Percentiles rank a stretch among this genome's conserved stretches.
These are phyloP conservation scores for Ptilonorhynchus violaceus DNA, from an alignment of 2,113 vertebrate species.

Conservation along the genomic window DNA sequence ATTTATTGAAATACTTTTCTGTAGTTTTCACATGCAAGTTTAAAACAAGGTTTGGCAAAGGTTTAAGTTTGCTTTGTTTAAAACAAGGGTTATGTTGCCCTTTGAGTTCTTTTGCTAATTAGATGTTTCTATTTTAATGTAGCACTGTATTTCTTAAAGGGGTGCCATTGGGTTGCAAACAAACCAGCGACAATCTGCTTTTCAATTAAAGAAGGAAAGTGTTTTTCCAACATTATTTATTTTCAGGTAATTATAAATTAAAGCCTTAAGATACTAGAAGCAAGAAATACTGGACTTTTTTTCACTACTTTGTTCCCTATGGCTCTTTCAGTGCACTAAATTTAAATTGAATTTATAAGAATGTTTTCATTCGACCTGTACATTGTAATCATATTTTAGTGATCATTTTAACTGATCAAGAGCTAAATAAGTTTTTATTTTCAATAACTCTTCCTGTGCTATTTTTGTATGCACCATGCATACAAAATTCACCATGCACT, in stretches of 20 bases:
- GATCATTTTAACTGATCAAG: neutral
- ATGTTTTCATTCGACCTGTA: neutral
- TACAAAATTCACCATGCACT: neutral
- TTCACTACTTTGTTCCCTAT: neutral
- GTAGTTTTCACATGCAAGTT: neutral
- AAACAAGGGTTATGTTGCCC: neutral
- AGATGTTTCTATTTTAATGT: neutral
- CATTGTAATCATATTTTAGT: neutral
- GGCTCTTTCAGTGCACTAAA: neutral
- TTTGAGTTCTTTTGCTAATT: neutral
- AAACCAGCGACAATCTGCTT: neutral
- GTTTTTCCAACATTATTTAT: neutral
- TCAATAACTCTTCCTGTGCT: neutral
- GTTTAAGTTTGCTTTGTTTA: neutral
- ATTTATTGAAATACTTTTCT: neutral
- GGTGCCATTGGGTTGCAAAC: neutral
- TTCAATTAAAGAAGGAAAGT: neutral
- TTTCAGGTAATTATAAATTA: neutral
- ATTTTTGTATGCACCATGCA: neutral
- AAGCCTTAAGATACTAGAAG: neutral
- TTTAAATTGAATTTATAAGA: neutral
- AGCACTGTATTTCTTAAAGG: neutral
- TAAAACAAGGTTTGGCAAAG: neutral
- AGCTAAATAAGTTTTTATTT: neutral
- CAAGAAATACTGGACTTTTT: neutral